Base-by-base conservation (phyloP, 2,113 vertebrate species). In the Crotalus helleri region DNA sequence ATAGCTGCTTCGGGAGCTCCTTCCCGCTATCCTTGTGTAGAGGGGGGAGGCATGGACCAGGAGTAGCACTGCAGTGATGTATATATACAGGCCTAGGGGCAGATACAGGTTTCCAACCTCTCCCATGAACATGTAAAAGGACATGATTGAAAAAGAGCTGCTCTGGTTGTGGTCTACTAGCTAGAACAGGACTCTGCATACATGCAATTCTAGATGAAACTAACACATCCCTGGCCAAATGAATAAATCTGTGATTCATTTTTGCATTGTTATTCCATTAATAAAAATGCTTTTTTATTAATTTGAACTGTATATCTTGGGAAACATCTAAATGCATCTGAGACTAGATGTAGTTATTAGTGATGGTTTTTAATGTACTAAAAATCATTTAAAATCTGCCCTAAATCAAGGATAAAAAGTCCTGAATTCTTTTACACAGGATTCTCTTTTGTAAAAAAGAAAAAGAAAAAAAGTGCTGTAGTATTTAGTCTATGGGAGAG, bases 401-500 rank as follows among this genome's bases (percentile, higher is more conserved):
- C 85, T 58, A 57, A 95, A 93, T 89, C 94, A 94, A 94, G 92
- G 93, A 17, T 19, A 94, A 94, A 29, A 92, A 90, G 91, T 53
- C 92, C 92, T 92, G 91, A 94, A 94, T 91, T 94, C 94, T 92
- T 94, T 95, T 89, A 94, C 92, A 91, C 85, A 94, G 95, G 92
- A 91, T 94, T 81, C 74, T 81, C 17, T 44, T 85, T 59, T 89
- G 24, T 33, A 10, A 87, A 58, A 94, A 94, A 94, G 44, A n/a
- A n/a, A n/a, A 44, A 96, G 74, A 58, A 94, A 94, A 94, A 96
- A 95, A 91, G 33, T 89, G 51, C 33, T 90, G 85, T 93, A 95
- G 91, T 93, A 94, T 93, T 96, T 95, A 93, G 93, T 92, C 95
- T 94, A 92, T 87, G 90, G 94, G 96, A 97, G 96, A 96, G 95